A percentile compares a stretch with the other conserved stretches of the same genome.
Conservation (phyloP, 2,797 vertebrate genomes). For the Otolemur crassicaudatus region DNA sequence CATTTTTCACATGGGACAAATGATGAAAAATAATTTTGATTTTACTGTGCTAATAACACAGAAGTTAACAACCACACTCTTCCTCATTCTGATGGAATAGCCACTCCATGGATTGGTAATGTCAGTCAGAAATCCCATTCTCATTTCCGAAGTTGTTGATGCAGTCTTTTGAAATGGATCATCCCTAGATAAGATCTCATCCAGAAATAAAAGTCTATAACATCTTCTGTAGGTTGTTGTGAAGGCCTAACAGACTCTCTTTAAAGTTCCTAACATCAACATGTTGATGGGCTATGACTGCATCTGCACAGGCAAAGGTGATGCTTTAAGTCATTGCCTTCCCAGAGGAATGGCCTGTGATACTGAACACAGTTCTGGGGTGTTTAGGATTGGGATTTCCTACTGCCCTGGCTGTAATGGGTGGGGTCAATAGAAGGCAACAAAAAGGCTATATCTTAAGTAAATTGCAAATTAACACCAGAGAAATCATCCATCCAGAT, state of each 20-base stretch:
- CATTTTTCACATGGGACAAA: slow-evolving; percentile 69
- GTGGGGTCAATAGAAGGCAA: not conserved
- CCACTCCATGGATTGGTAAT: not conserved
- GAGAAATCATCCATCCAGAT: not conserved
- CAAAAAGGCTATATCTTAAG: not conserved
- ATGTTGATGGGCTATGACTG: not conserved
- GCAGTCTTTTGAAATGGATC: slow-evolving; percentile 6
- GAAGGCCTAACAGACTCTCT: not conserved
- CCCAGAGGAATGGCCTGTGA: not conserved
- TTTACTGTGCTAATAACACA: slow-evolving; percentile 57
- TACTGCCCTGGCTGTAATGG: not conserved
- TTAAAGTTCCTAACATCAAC: not conserved
- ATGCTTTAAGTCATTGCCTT: not conserved
- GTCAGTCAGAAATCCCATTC: not conserved
- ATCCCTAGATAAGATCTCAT: not conserved
- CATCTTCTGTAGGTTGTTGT: not conserved
- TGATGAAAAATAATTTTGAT: slow-evolving; percentile 69
- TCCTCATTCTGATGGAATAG: slow-evolving; percentile 9
- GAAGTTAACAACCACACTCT: slow-evolving; percentile 40
- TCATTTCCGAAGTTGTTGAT: slow-evolving; percentile 12
- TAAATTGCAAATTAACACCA: not conserved
- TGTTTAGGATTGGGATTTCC: not conserved
- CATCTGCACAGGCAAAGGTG: not conserved
- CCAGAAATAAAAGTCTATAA: slow-evolving; percentile 9
- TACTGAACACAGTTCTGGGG: not conserved